Evolutionary conservation across 2,113 vertebrate species (phyloP).

Genomic region (Anas platyrhynchos): DNA sequence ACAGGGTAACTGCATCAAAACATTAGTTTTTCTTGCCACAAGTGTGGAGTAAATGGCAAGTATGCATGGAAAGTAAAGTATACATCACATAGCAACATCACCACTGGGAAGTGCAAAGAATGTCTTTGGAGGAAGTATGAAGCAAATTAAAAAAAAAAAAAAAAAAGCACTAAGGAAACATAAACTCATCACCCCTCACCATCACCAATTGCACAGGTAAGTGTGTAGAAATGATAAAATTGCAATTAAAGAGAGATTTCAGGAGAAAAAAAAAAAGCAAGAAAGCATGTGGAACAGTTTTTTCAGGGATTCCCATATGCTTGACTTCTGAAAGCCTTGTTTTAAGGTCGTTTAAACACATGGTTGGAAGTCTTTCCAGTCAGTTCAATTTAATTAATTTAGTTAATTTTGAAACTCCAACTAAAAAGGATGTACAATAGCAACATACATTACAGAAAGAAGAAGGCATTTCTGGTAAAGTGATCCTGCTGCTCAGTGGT

Average conservation of each 20-base stretch:
- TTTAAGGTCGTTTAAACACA: neutral
- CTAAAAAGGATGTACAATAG: neutral
- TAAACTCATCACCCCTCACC: neutral
- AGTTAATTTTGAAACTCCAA: neutral
- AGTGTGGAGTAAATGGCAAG: neutral
- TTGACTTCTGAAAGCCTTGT: neutral
- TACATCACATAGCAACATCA: neutral
- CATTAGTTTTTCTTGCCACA: neutral
- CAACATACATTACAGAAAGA: neutral
- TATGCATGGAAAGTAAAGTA: neutral
- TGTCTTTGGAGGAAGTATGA: neutral
- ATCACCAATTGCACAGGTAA: neutral
- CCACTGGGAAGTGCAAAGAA: neutral
- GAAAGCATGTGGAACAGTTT: neutral
- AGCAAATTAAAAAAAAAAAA: neutral
- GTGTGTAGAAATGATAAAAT: neutral
- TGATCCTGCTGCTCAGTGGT: neutral
- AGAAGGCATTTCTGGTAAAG: neutral
- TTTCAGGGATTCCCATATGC: neutral
- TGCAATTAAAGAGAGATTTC: neutral
- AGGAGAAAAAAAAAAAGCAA: too few relatives aligned
- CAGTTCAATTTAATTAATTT: neutral
- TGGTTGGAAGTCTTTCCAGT: neutral
- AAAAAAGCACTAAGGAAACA: neutral
- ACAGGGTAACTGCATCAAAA: neutral